phyloP scores from a whole-genome alignment of 1,140 invertebrate genomes.

The Teleopsis dalmanni region DNA sequence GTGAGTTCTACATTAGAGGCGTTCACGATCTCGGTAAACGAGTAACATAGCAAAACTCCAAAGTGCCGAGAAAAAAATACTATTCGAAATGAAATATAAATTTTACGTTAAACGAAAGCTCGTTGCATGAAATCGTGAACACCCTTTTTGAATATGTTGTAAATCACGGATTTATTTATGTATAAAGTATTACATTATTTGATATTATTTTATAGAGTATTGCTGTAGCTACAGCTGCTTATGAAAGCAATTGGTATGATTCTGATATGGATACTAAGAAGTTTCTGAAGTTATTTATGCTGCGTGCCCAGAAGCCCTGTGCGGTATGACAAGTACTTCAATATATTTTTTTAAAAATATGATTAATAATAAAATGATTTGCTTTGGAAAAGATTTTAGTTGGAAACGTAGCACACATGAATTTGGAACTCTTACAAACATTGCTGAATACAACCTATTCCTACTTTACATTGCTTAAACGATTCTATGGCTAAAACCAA shows the following conservation, averaged over 20 bases:
- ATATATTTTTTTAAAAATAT: neutral
- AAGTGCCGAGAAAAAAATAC: no score
- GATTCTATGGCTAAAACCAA: conserved; percentile 21
- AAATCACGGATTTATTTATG: neutral
- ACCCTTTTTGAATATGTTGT: neutral
- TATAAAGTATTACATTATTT: neutral
- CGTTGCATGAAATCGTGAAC: neutral
- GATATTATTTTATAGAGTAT: conserved; percentile 19
- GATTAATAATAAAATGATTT: neutral
- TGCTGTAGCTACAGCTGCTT: conserved; percentile 29
- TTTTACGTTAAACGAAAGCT: neutral
- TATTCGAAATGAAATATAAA: neutral
- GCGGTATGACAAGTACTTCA: no score
- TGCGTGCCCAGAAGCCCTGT: conserved; percentile 33
- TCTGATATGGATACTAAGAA: conserved; percentile 33
- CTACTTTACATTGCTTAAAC: conserved; percentile 36
- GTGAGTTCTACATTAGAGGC: neutral
- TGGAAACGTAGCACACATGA: conserved; percentile 40
- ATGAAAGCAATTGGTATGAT: conserved; percentile 35
- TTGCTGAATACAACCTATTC: conserved; percentile 38
- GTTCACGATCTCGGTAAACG: neutral
- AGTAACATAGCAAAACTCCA: neutral
- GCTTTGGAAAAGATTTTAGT: conserved; percentile 26
- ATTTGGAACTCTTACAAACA: conserved; percentile 39
- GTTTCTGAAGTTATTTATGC: conserved; percentile 28